Evolutionary conservation across 2,797 vertebrate species (phyloP), one percentile per base, ranked within the genome.

Genomic region (Monodelphis domestica): DNA sequence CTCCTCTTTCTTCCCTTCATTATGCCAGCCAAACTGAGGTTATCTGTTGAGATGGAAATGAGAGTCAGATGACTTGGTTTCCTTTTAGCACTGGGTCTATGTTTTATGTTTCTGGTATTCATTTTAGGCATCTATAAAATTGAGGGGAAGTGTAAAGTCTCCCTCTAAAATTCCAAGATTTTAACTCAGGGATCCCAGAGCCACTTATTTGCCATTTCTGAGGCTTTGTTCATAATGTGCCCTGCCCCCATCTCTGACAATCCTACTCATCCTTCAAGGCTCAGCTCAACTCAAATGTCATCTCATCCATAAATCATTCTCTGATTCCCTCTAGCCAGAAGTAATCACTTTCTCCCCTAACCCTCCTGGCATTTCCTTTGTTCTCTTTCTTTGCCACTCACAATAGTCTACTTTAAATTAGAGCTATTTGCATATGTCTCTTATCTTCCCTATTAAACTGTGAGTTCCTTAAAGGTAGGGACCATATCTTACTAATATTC

Each of bases 271-370:
- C 26, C 87, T 84, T 63, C 45, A 95, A 96, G 53, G 54, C 52
- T 53, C 55, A 84, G 17, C 29, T 93, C 57, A 93, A 90, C 38
- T 90, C 91, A 84, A 87, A 87, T 30, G 63, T 78, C 38, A 84
- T 84, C 38, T 45, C 70, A 84, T 6, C 53, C 50, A 63, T 28
- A 33, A 2, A 90, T 70, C 1, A 52, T 92, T 89, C 88, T 29
- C 51, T 0, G 52, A 78, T 33, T 56, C 21, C 53, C 12, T 38
- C 21, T 24, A 9, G 57, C 54, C 84, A 92, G 70, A 57, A 14
- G 24, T 90, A 33, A 45, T 24, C 87, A 87, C 33, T 90, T 53
- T 29, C 55, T 78, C 53, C 50, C 6, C 50, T 15, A 21, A 84
- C 57, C 30, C 53, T 89, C 38, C 10, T 11, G 38, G 7, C 24